A percentile compares a stretch with the other conserved stretches of the same genome.
These are phyloP conservation scores for Sesamia inferens DNA, from an alignment of 2,888 invertebrate genomes.

Conservation along the genomic window DNA sequence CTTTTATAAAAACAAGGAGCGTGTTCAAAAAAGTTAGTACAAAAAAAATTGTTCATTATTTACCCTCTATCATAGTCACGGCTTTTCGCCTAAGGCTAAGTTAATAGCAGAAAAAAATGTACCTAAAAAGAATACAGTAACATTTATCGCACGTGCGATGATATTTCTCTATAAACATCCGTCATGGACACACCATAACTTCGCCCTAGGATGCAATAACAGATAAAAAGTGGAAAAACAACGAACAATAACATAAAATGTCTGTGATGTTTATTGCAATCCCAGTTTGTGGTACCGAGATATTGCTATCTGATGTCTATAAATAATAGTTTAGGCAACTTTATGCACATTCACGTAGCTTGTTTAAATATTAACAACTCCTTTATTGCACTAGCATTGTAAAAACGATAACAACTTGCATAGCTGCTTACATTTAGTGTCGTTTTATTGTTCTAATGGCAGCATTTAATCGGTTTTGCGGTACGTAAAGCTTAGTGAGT, in stretches of 20 bases:
- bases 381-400: slow-evolving; percentile 68
- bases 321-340: slow-evolving; percentile 79
- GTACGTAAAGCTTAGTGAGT: too few species aligned
- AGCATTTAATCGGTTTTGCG: slow-evolving; percentile 12
- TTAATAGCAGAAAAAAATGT: slow-evolving; percentile 59
- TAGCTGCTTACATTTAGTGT: not conserved
- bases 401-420: slow-evolving; percentile 40
- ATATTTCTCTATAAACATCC: slow-evolving; percentile 75
- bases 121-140: slow-evolving; percentile 65
- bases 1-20: not conserved
- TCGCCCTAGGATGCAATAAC: slow-evolving; percentile 81
- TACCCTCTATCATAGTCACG: slow-evolving; percentile 26
- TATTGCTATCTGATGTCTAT: slow-evolving; percentile 81
- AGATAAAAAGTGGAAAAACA: slow-evolving; percentile 82
- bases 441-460: not conserved
- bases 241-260: slow-evolving; percentile 75
- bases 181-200: slow-evolving; percentile 76
- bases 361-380: slow-evolving; percentile 59
- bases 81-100: slow-evolving; percentile 55
- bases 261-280: slow-evolving; percentile 79
- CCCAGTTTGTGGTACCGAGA: slow-evolving; percentile 75
- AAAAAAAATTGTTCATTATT: slow-evolving; percentile 35
- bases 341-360: slow-evolving; percentile 75
- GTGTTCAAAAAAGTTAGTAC: slow-evolving; percentile 1
- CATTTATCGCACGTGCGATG: slow-evolving; percentile 73